Evolutionary conservation across 2,113 vertebrate species (phyloP).

Genomic region (Haliaeetus leucogaster): DNA sequence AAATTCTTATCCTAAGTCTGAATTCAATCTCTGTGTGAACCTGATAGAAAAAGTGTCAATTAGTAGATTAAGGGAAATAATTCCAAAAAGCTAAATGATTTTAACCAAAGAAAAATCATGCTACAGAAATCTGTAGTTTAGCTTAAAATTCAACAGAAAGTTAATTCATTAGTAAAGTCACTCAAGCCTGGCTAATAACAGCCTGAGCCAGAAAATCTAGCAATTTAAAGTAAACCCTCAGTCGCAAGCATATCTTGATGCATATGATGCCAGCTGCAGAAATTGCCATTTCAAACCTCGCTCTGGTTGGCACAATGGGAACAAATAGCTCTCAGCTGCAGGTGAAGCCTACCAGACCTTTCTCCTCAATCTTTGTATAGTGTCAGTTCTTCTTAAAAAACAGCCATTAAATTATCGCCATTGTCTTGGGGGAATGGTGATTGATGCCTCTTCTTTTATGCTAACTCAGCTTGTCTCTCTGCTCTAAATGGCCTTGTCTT

Average conservation of each 20-base stretch:
- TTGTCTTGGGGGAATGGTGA: slow-evolving; percentile 57
- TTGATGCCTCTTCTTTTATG: slow-evolving; percentile 61
- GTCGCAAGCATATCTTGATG: neutral
- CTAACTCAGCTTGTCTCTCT: slow-evolving; percentile 44
- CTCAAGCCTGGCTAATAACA: slow-evolving; percentile 17
- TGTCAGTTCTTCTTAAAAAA: slow-evolving; percentile 55
- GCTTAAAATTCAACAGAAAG: slow-evolving; percentile 2
- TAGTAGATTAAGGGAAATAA: neutral
- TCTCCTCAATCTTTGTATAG: slow-evolving; percentile 47
- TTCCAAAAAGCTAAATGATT: neutral
- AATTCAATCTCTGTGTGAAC: neutral
- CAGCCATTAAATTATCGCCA: slow-evolving; percentile 64
- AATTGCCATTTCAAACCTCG: slow-evolving; percentile 24
- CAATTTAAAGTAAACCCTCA: neutral
- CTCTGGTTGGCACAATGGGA: slow-evolving; percentile 39
- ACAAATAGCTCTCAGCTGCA: slow-evolving; percentile 65
- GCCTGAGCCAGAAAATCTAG: slow-evolving; percentile 4
- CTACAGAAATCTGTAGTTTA: neutral
- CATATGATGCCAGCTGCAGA: slow-evolving; percentile 49
- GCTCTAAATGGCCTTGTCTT: slow-evolving; percentile 43
- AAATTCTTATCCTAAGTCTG: neutral
- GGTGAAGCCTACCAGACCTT: slow-evolving; percentile 61
- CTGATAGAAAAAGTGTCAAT: neutral
- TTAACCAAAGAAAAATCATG: neutral
- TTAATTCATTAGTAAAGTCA: slow-evolving; percentile 22